Evolutionary conservation across 2,113 vertebrate genomes (phyloP).

Genomic region (Boulengeromyrus knoepffleri): DNA sequence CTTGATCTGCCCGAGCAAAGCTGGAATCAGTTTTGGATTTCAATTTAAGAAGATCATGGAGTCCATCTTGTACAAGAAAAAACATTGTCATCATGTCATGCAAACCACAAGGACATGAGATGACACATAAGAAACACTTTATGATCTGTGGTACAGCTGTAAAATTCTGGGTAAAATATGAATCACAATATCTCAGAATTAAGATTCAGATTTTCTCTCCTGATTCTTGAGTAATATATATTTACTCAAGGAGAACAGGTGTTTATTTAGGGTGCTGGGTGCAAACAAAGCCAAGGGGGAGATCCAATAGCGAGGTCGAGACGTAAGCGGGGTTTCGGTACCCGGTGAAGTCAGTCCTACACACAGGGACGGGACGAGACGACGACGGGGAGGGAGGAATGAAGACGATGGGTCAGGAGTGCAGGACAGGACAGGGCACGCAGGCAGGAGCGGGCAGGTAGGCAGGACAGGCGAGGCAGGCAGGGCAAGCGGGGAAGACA

Average conservation of each 20-base stretch:
- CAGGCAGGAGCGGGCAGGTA: too few species aligned
- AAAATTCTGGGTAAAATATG: not conserved
- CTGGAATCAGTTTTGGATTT: not conserved
- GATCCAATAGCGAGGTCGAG: too few species aligned
- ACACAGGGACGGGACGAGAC: too few species aligned
- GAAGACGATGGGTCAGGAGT: too few species aligned
- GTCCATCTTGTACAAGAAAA: not conserved
- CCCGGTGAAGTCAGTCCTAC: too few species aligned
- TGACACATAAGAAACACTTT: not conserved
- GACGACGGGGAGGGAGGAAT: too few species aligned
- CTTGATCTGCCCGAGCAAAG: not conserved
- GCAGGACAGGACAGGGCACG: too few species aligned
- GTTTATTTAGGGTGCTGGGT: too few species aligned
- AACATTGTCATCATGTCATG: not conserved
- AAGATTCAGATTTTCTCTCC: not conserved
- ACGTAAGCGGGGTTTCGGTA: too few species aligned
- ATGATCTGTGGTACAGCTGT: not conserved
- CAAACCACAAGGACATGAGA: not conserved
- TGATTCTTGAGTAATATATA: not conserved
- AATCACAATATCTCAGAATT: not conserved
- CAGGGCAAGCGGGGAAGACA: too few species aligned
- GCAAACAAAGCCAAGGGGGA: too few species aligned
- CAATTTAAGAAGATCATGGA: not conserved
- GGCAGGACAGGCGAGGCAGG: too few species aligned
- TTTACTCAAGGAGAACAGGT: not conserved